Evolutionary conservation across 1,140 invertebrate species (phyloP).

Genomic region (Eulimnadia texana): DNA sequence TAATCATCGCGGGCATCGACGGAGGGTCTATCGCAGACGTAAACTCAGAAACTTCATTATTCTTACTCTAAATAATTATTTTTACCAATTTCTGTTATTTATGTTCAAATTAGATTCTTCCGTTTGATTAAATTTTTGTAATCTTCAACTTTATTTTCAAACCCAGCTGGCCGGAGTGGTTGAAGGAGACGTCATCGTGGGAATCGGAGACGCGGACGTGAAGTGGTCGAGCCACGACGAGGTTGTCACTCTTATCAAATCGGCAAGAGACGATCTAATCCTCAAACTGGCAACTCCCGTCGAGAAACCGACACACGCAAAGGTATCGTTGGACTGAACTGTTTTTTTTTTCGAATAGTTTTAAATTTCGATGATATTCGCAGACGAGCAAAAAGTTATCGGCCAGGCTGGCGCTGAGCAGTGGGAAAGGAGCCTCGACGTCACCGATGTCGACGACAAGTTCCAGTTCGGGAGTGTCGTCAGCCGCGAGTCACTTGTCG

Average conservation of each 20-base stretch:
- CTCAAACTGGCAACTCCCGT: constrained; percentile 37
- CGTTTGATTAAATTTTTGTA: no score
- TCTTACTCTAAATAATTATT: neutral
- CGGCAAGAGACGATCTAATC: constrained; percentile 42
- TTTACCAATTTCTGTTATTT: no score
- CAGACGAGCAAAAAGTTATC: neutral
- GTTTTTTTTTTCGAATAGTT: neutral
- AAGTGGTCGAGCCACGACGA: constrained; percentile 89
- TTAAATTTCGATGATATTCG: neutral
- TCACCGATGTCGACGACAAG: constrained; percentile 36
- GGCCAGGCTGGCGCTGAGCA: neutral
- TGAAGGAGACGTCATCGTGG: constrained; percentile 86
- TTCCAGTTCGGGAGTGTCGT: constrained; percentile 40
- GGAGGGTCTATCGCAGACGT: constrained; percentile 80
- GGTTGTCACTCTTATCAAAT: constrained; percentile 71
- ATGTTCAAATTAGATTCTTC: no score
- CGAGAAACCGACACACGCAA: constrained; percentile 22
- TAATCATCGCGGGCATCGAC: constrained; percentile 77
- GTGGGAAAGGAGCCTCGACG: constrained; percentile 30
- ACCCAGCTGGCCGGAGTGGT: constrained; percentile 83
- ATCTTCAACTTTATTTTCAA: no score
- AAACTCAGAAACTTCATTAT: constrained; percentile 27
- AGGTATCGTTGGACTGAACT: neutral
- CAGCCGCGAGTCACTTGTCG: constrained; percentile 30
- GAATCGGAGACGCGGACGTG: constrained; percentile 72